Evolutionary conservation across 2,113 vertebrate species (phyloP).

Genomic region (Amblyornis subalaris): DNA sequence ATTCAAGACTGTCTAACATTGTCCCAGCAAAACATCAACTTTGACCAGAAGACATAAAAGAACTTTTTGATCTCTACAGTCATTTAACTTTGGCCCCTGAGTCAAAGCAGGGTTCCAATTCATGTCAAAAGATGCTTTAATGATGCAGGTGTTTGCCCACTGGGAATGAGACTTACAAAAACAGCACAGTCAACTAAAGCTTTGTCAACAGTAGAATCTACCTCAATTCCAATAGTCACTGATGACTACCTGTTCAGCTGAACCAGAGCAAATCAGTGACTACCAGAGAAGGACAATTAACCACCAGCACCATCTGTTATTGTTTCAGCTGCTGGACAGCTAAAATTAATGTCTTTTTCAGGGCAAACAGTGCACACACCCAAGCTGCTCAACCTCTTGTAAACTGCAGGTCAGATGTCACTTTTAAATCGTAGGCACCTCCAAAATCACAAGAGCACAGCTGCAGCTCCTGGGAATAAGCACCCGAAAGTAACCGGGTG

Average conservation of each 20-base stretch:
- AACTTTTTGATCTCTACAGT: not conserved
- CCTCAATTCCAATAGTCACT: not conserved
- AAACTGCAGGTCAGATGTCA: not conserved
- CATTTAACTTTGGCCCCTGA: not conserved
- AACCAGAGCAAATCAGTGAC: not conserved
- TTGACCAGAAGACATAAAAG: not conserved
- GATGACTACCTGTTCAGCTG: accelerated
- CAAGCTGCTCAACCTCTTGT: not conserved
- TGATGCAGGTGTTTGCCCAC: not conserved
- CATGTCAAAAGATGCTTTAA: not conserved
- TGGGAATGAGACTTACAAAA: not conserved
- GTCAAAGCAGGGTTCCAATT: not conserved
- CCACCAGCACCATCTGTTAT: not conserved
- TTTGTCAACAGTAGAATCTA: not conserved
- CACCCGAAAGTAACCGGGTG: not conserved
- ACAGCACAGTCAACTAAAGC: not conserved
- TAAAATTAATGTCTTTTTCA: not conserved
- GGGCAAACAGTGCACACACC: accelerated
- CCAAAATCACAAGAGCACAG: not conserved
- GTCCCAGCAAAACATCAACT: not conserved
- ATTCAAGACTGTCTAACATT: not conserved
- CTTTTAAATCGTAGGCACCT: not conserved
- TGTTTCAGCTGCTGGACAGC: not conserved
- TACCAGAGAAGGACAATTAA: not conserved
- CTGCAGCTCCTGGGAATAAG: not conserved